phyloP scores from a whole-genome alignment of 2,888 invertebrate genomes.

The Leistus spinibarbis region DNA sequence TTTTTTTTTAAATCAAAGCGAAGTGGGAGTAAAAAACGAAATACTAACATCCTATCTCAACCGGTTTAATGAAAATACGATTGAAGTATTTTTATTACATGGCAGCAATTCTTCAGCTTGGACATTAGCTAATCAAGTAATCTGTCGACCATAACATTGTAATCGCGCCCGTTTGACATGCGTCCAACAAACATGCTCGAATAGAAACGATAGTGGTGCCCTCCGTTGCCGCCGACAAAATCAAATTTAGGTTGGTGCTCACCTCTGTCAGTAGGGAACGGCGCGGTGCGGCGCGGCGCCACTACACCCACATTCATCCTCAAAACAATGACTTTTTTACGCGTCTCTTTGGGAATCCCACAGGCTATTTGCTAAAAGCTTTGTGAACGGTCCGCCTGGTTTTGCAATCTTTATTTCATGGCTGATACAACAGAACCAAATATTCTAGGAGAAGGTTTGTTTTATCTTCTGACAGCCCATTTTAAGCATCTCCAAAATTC shows the following conservation, averaged over 20 bases:
- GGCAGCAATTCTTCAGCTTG: not conserved
- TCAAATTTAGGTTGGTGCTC: slow-evolving; percentile 10
- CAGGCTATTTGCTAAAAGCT: slow-evolving; percentile 32
- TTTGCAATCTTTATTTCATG: slow-evolving; percentile 24
- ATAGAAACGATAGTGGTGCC: not conserved
- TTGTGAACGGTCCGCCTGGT: slow-evolving; percentile 22
- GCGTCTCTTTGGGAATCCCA: slow-evolving; percentile 16
- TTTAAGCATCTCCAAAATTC: slow-evolving; percentile 12
- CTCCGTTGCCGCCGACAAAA: not conserved
- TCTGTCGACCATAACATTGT: slow-evolving; percentile 4
- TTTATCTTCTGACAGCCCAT: slow-evolving; percentile 17
- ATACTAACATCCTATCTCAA: slow-evolving; percentile 8
- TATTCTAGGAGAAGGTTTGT: slow-evolving; percentile 21
- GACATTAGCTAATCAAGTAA: slow-evolving; percentile 1
- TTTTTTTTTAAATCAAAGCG: slow-evolving; percentile 36
- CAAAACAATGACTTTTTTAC: slow-evolving; percentile 20
- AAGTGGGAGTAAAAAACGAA: slow-evolving; percentile 14
- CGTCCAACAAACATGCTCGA: not conserved
- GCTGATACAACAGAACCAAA: slow-evolving; percentile 20
- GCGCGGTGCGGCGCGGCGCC: no score
- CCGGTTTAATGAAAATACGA: slow-evolving; percentile 12
- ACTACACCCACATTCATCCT: slow-evolving; percentile 5
- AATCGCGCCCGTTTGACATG: slow-evolving; percentile 8
- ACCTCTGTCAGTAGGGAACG: no score
- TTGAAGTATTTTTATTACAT: slow-evolving; percentile 4